A percentile compares a stretch with the other conserved stretches of the same genome.
Conservation (phyloP, 2,797 vertebrate species). For the Salmo trutta region DNA sequence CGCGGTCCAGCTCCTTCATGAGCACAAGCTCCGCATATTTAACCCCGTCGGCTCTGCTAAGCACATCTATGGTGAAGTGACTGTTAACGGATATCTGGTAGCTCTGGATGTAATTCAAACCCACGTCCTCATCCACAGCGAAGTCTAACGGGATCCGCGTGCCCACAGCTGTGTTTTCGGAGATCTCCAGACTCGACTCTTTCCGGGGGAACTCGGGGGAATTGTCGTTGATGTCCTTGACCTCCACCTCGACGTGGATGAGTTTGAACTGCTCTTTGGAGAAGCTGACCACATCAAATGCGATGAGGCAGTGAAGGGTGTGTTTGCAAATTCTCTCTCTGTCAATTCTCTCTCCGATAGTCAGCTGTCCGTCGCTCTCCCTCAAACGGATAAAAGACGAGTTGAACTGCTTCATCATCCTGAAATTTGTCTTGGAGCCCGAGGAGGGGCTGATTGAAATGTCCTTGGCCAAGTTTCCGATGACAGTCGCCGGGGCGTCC, state of each 20-base stretch:
- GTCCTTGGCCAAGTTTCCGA: constrained; percentile 93
- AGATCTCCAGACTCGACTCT: constrained; percentile 89
- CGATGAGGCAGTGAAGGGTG: constrained; percentile 83
- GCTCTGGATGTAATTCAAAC: constrained; percentile 89
- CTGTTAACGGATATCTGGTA: constrained; percentile 90
- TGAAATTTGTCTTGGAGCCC: constrained; percentile 81
- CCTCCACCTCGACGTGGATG: constrained; percentile 95
- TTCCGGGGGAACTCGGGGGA: constrained; percentile 86
- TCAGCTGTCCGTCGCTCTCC: constrained; percentile 92
- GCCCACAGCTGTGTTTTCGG: constrained; percentile 86
- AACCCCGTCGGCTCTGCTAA: constrained; percentile 90
- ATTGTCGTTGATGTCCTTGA: constrained; percentile 95
- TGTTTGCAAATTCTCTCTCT: constrained; percentile 87
- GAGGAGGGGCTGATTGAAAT: constrained; percentile 75
- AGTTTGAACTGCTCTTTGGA: constrained; percentile 89
- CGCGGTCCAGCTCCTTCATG: constrained; percentile 91
- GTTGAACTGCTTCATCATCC: constrained; percentile 92
- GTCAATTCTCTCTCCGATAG: constrained; percentile 88
- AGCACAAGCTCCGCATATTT: constrained; percentile 94
- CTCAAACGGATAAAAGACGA: constrained; percentile 87
- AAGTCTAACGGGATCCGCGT: constrained; percentile 90
- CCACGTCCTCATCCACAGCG: constrained; percentile 89
- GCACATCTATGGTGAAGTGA: constrained; percentile 91
- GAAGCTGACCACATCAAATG: constrained; percentile 94
- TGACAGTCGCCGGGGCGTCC: constrained; percentile 89